Evolutionary conservation across 2,888 invertebrate genomes (phyloP).

Genomic region (Drosophila falleni): DNA sequence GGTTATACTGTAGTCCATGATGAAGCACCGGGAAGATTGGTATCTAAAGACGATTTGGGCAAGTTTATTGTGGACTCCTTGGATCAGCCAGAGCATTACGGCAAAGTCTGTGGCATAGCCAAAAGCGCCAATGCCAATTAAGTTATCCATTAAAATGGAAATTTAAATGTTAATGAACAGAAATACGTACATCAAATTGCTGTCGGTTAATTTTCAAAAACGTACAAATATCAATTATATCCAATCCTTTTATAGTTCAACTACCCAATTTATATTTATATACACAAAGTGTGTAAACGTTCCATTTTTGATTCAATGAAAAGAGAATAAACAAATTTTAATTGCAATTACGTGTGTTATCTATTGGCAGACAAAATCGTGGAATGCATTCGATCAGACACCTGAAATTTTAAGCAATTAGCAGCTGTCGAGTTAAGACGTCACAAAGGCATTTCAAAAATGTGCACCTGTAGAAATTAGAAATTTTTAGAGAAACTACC

Average conservation of each 20-base stretch:
- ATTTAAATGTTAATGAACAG: background rate
- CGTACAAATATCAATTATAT: conserved; percentile 42
- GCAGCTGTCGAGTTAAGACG: conserved; percentile 65
- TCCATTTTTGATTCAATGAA: conserved; percentile 54
- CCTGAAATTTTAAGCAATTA: conserved; percentile 66
- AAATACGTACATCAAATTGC: conserved; percentile 15
- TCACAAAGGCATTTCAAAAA: conserved; percentile 56
- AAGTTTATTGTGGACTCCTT: conserved; percentile 91
- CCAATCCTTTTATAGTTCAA: conserved; percentile 37
- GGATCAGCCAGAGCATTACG: conserved; percentile 89
- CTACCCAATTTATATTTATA: conserved; percentile 17
- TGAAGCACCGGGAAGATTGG: conserved; percentile 88
- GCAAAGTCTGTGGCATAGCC: conserved; percentile 88
- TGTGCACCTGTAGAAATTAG: conserved; percentile 64
- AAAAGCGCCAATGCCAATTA: conserved; percentile 72
- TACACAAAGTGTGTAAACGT: conserved; percentile 31
- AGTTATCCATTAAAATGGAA: conserved; percentile 4
- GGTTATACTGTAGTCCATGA: conserved; percentile 87
- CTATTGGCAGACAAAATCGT: conserved; percentile 46
- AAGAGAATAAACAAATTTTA: conserved; percentile 45
- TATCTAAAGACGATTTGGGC: conserved; percentile 92
- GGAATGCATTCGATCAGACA: conserved; percentile 38
- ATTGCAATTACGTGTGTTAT: conserved; percentile 64
- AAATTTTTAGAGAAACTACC: conserved; percentile 8
- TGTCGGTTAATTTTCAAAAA: conserved; percentile 22